Evolutionary conservation across 2,113 vertebrate species (phyloP), one percentile per base, ranked within the genome.

Genomic region (Coptodon bakossiorum): DNA sequence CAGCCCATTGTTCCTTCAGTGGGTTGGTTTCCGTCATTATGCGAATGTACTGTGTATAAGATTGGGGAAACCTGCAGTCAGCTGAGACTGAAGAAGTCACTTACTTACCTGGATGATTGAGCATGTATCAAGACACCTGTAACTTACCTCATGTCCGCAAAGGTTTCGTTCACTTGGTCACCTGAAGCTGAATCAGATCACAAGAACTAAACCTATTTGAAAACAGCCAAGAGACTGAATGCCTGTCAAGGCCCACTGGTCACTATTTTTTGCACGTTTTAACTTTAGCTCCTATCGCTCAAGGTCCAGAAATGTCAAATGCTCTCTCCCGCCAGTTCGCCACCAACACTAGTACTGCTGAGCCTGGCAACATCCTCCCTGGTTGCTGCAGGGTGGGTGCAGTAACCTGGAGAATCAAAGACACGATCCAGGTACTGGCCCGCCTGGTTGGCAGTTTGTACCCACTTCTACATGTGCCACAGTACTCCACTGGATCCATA

Each of bases 21-120:
- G 53, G 53, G 53, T 24, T 57, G 12, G 7, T 29, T 57, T 57
- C 24, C 29, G 56, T 57, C 56, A 16, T 5, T 29, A 1, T 57
- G 54, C 54, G 16, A 2, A 27, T 27, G 54, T 14, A 0, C 54
- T 27, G 4, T 57, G 14, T 57, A 2, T 57, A 8, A 1, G 0
- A 12, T 12, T 54, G n/a, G 52, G n/a, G 54, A 57, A 59, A 29
- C 1, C 27, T 59, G 56, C 5, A 6, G 56, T 9, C 27, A 59
- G 13, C 56, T 59, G 57, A 61, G 27, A 31, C 57, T 10, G 27
- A 61, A 31, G 27, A 17, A 0, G 14, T 61, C 57, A 1, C 57
- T 3, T 59, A 57, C 24, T 57, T 13, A 57, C 56, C 56, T 29
- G 56, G 56, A 1, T 59, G 0, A 27, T 16, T 29, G 56, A 59